Percentiles rank a stretch among this genome's conserved stretches.
Evolutionary conservation across 2,888 invertebrate genomes (phyloP).

Genomic region (Lasioglossum lativentre): DNA sequence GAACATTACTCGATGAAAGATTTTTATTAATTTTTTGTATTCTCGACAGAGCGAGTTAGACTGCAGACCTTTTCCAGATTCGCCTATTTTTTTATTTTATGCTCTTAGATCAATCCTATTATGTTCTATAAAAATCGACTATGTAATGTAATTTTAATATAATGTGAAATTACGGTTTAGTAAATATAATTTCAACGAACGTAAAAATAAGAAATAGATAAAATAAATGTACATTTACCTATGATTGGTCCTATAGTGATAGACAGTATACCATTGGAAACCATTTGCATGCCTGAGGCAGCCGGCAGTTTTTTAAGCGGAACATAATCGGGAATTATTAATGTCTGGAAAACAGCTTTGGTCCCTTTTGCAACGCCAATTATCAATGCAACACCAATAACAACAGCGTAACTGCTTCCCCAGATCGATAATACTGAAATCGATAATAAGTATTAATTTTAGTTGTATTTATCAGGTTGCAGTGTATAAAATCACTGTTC

Average conservation of each 20-base stretch:
- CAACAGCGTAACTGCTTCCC: conserved; percentile 89
- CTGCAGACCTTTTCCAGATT: no score
- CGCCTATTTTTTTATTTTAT: no score
- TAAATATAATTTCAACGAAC: background rate
- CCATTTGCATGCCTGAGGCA: conserved; percentile 92
- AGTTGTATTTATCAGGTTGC: background rate
- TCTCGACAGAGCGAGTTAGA: no score
- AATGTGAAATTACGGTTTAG: background rate
- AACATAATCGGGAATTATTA: conserved; percentile 91
- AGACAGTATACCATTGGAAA: conserved; percentile 91
- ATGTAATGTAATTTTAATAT: no score
- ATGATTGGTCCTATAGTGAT: conserved; percentile 89
- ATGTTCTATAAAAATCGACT: no score
- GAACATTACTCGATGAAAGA: no score
- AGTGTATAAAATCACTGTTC: no score
- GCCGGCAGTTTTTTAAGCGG: conserved; percentile 90
- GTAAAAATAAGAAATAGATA: background rate
- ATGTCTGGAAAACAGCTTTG: conserved; percentile 91
- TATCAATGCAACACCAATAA: conserved; percentile 90
- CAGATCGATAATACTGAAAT: conserved; percentile 88
- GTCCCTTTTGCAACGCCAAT: conserved; percentile 92
- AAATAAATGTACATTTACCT: conserved; percentile 64
- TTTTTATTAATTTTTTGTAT: no score
- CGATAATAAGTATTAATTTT: background rate
- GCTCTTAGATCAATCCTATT: no score